Evolutionary conservation across 2,113 vertebrate genomes (phyloP).

Genomic region (Falco punctatus): DNA sequence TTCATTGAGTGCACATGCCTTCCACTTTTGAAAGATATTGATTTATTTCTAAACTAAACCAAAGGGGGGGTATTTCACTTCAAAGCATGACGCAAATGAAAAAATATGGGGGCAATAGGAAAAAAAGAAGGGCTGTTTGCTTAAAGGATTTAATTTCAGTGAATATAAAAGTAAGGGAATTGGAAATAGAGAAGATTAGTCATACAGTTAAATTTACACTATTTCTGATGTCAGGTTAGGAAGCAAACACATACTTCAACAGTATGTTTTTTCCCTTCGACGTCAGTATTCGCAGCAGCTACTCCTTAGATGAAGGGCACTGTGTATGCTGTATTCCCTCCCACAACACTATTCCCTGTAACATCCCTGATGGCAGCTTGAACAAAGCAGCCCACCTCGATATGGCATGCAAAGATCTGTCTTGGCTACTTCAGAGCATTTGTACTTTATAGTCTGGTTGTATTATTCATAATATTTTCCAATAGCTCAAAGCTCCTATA

Average conservation of each 20-base stretch:
- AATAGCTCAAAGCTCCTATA: neutral
- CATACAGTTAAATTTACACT: neutral
- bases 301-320: neutral
- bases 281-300: neutral
- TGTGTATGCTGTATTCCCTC: neutral
- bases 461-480: neutral
- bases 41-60: constrained; percentile 35
- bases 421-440: neutral
- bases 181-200: neutral
- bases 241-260: neutral
- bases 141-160: neutral
- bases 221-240: neutral
- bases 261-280: neutral
- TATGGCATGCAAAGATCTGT: neutral
- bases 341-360: neutral
- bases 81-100: neutral
- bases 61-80: rapidly evolving
- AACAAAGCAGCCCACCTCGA: neutral
- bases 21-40: constrained; percentile 29
- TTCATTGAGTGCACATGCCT: constrained; percentile 9
- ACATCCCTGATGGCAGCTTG: neutral
- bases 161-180: neutral
- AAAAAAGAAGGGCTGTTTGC: neutral
- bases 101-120: neutral
- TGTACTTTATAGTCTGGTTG: neutral